These are phyloP conservation scores for Cosmopolites sordidus DNA, from an alignment of 2,888 invertebrate genomes.

Conservation along the genomic window DNA sequence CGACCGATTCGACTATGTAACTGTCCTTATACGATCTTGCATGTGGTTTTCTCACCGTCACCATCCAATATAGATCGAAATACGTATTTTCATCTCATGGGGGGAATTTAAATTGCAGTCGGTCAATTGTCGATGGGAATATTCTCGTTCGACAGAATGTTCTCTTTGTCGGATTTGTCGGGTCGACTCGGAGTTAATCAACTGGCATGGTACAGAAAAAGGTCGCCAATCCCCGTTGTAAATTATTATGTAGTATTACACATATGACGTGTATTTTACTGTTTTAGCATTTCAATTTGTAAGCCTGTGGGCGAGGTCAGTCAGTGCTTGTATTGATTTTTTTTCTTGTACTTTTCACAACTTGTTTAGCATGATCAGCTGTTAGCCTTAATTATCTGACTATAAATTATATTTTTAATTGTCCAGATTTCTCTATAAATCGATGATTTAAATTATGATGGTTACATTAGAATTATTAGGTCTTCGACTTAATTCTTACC, in stretches of 20 bases:
- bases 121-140: conserved; percentile 39
- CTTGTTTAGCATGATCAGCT: too few relatives aligned
- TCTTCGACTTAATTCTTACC: too few relatives aligned
- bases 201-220: conserved; percentile 10
- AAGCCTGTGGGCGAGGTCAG: too few relatives aligned
- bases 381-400: too few relatives aligned
- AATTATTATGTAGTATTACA: conserved; percentile 20
- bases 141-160: conserved; percentile 18
- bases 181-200: conserved; percentile 12
- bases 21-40: background rate
- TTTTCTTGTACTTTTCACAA: too few relatives aligned
- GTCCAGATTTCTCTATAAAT: too few relatives aligned
- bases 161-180: conserved; percentile 17
- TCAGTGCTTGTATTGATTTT: too few relatives aligned
- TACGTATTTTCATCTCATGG: conserved; percentile 38
- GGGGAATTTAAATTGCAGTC: conserved; percentile 43
- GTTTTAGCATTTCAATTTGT: background rate
- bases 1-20: background rate
- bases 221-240: conserved; percentile 7
- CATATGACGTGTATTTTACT: conserved; percentile 11
- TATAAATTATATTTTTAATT: too few relatives aligned
- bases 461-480: too few relatives aligned
- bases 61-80: conserved; percentile 26
- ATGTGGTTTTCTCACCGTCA: background rate
- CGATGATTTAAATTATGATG: too few relatives aligned